These are phyloP conservation scores for Siphamia tubifer DNA, from an alignment of 2,113 vertebrate species.

Conservation along the genomic window DNA sequence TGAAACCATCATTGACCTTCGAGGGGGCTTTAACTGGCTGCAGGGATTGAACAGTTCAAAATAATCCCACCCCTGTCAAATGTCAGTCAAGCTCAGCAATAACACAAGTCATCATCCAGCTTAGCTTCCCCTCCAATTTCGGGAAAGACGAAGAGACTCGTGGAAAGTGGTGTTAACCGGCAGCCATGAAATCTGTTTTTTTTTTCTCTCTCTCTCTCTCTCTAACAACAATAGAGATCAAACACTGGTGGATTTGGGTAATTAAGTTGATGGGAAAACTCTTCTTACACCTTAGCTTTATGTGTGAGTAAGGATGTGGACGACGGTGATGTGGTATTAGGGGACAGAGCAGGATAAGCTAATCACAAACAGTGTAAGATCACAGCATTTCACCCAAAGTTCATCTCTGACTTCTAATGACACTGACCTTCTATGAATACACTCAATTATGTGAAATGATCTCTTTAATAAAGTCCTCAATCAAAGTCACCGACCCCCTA, in stretches of 20 bases:
- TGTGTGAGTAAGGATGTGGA: slow-evolving; percentile 21
- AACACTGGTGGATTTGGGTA: slow-evolving; percentile 69
- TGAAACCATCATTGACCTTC: slow-evolving; percentile 78
- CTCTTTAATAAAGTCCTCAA: slow-evolving; percentile 70
- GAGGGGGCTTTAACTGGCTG: slow-evolving; percentile 69
- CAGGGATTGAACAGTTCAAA: slow-evolving; percentile 73
- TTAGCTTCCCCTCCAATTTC: slow-evolving; percentile 68
- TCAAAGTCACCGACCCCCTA: slow-evolving; percentile 49
- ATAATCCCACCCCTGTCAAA: slow-evolving; percentile 79
- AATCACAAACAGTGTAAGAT: slow-evolving; percentile 45
- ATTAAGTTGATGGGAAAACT: slow-evolving; percentile 60
- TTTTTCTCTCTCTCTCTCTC: slow-evolving; percentile 54
- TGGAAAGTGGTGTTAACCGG: slow-evolving; percentile 71
- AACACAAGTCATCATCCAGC: slow-evolving; percentile 75
- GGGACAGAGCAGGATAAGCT: slow-evolving; percentile 10
- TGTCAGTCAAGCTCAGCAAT: slow-evolving; percentile 78
- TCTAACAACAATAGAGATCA: slow-evolving; percentile 67
- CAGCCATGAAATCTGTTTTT: slow-evolving; percentile 66
- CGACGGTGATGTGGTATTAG: slow-evolving; percentile 4
- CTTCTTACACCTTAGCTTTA: slow-evolving; percentile 53
- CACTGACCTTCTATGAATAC: slow-evolving; percentile 72
- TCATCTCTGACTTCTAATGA: slow-evolving; percentile 61
- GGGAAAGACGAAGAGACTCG: slow-evolving; percentile 52
- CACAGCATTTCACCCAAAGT: slow-evolving; percentile 36
- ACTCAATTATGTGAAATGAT: slow-evolving; percentile 65